A percentile compares a stretch with the other conserved stretches of the same genome.
Conservation (phyloP, 1,140 invertebrate genomes). For the Lamellibrachia luymesi region DNA sequence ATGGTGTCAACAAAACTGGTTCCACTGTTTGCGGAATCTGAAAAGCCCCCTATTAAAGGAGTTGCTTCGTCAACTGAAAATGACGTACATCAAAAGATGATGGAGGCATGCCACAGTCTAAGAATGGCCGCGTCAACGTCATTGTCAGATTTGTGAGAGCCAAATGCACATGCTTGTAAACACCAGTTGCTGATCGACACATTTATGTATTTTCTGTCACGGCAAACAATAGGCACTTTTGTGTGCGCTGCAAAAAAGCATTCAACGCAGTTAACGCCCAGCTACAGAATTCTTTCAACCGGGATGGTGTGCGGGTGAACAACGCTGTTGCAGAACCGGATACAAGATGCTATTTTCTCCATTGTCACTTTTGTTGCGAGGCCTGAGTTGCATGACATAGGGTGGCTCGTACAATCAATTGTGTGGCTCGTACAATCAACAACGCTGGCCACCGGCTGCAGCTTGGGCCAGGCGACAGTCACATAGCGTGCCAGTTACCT, state of each 20-base stretch:
- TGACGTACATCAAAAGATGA: background rate
- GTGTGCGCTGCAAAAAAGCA: background rate
- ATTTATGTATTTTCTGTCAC: background rate
- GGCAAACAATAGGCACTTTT: background rate
- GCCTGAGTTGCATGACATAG: background rate
- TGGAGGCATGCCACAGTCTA: background rate
- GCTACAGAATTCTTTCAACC: background rate
- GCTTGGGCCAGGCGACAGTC: background rate
- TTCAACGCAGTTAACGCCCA: background rate
- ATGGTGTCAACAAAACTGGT: background rate
- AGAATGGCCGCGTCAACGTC: background rate
- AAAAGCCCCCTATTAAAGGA: background rate
- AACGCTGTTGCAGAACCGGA: background rate
- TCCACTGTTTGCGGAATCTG: background rate
- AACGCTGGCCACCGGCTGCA: background rate
- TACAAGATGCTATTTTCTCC: background rate
- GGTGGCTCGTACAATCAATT: background rate
- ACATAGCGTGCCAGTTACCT: background rate
- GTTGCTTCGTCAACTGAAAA: background rate
- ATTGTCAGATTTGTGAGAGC: background rate
- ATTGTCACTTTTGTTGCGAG: background rate
- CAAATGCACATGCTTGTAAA: background rate
- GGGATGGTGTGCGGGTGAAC: background rate
- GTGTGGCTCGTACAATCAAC: background rate
- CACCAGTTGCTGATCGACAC: background rate